Base-by-base conservation (phyloP, 2,888 invertebrate genomes). In the Linnaemya tessellans region DNA sequence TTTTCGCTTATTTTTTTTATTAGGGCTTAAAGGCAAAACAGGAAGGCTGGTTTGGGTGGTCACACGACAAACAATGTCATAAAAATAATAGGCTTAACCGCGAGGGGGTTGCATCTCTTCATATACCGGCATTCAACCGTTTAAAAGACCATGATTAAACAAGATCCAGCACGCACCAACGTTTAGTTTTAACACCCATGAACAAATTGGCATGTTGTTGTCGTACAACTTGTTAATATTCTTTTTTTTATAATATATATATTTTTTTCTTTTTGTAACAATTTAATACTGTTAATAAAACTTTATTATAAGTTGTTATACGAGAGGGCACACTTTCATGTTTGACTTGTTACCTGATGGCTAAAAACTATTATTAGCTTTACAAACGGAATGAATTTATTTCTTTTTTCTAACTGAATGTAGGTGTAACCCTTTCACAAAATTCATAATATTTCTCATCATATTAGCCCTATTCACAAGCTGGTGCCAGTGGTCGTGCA, bases 311-410 rank as follows among this genome's bases (percentile, higher is more conserved):
- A 30, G 41, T 9, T 68, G 43, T 38, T 75, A 35, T 77, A 22
- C 56, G 9, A 9, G n/a, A 87, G 87, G 89, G 89, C 90, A 90
- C 89, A 88, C 86, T 88, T 87, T 75, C 85, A 71, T 87, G 84
- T 89, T 90, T 90, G 89, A 90, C 90, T 90, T 89, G 86, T 87
- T 88, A 88, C 87, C 88, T 88, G 87, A 88, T 88, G 88, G 88
- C 89, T 89, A 88, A 88, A 38, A 88, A 88, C 86, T 85, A 77
- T 82, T 70, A 82, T 85, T 85, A 79, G 85, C 81, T 65, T 60
- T 58, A 18, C 51, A 43, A 64, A 11, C 15, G 49, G 18, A 70
- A 20, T 13, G 25, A 56, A 51, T 35, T 62, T 62, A 30, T 0
- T 9, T 43, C 22, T 15, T n/a, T 51, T 56, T 60, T 35, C 22